A percentile compares a stretch with the other conserved stretches of the same genome.
These are phyloP conservation scores for Dermatophagoides farinae DNA, from an alignment of 1,140 invertebrate genomes.

Conservation along the genomic window DNA sequence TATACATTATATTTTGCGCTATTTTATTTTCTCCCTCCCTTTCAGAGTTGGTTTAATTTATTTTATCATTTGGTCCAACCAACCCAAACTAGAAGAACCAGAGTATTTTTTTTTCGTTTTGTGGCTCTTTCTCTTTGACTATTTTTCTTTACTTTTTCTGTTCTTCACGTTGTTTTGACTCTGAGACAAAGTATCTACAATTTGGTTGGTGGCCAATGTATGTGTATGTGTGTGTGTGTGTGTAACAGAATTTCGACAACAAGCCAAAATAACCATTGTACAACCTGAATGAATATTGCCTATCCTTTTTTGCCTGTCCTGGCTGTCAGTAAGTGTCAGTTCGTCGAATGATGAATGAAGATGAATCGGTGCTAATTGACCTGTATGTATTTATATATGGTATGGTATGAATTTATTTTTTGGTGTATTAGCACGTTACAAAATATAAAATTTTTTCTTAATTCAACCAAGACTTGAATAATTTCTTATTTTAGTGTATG, in stretches of 20 bases:
- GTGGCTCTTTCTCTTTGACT: neutral
- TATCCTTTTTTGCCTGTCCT: neutral
- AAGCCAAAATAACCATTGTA: neutral
- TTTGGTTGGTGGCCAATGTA: neutral
- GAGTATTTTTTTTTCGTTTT: too few species aligned
- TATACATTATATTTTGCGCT: neutral
- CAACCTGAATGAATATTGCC: neutral
- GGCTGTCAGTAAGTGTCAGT: conserved; percentile 5
- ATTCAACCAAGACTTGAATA: too few species aligned
- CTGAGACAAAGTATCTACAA: neutral
- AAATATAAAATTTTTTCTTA: too few species aligned
- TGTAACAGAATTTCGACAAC: neutral
- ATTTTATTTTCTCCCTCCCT: too few species aligned
- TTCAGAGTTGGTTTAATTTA: too few species aligned
- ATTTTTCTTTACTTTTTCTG: neutral
- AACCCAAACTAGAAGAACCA: too few species aligned
- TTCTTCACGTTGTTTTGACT: neutral
- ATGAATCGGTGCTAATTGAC: conserved; percentile 10
- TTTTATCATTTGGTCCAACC: too few species aligned
- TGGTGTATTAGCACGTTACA: too few species aligned
- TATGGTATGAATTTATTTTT: too few species aligned
- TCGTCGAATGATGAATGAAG: conserved; percentile 5
- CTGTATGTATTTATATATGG: neutral
- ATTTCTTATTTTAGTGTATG: too few species aligned
- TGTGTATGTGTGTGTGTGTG: neutral